Percentiles rank a stretch among this genome's conserved stretches.
Evolutionary conservation across 53 echinoderm and acorn worm genomes (phyloP).

Genomic region (Pentamera pediparva): DNA sequence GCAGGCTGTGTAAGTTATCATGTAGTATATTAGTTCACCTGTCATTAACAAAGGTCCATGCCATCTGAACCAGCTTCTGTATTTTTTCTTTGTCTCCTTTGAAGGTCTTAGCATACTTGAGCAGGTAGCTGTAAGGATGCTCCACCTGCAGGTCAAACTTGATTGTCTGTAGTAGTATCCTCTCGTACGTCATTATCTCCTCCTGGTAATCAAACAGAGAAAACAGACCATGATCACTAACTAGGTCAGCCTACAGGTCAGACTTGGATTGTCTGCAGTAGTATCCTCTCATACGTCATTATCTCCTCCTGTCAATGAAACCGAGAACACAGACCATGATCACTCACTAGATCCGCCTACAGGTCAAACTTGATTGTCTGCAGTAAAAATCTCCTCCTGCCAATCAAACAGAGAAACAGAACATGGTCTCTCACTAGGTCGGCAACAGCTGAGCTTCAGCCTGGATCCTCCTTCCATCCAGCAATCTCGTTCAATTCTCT

Average conservation of each 20-base stretch:
- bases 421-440: constrained; percentile 28
- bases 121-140: constrained; percentile 93
- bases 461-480: no score
- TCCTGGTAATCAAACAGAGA: constrained; percentile 53
- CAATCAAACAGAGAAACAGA: not conserved
- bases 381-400: constrained; percentile 95
- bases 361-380: constrained; percentile 99
- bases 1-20: not conserved
- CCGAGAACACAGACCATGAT: no score
- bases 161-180: constrained; percentile 88
- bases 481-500: no score
- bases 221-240: not conserved
- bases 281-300: constrained; percentile 94
- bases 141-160: constrained; percentile 99
- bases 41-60: constrained; percentile 99
- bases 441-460: no score
- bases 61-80: constrained; percentile 99
- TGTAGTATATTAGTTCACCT: no score
- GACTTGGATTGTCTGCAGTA: constrained; percentile 96
- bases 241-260: constrained; percentile 92
- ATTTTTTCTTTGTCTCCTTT: constrained; percentile 99
- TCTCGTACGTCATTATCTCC: constrained; percentile 98
- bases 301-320: constrained; percentile 77
- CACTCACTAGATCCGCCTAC: constrained; percentile 88
- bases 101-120: constrained; percentile 96